These are phyloP conservation scores for Diplodus sargus DNA, from an alignment of 2,797 vertebrate species.

Conservation along the genomic window DNA sequence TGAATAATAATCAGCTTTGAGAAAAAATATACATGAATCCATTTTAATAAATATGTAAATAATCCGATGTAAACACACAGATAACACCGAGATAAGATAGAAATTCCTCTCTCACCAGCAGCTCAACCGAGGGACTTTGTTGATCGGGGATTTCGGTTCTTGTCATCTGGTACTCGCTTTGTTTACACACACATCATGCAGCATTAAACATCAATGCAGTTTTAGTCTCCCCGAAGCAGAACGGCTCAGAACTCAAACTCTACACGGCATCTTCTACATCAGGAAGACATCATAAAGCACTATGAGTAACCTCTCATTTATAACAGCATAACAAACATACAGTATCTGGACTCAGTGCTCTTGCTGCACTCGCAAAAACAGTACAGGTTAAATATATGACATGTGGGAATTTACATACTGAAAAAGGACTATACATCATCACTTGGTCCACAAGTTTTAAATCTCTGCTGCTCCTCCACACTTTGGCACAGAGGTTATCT, in stretches of 20 bases:
- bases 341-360: slow-evolving; percentile 13
- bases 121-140: slow-evolving; percentile 34
- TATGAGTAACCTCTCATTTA: slow-evolving; percentile 24
- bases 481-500: slow-evolving; percentile 40
- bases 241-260: slow-evolving; percentile 29
- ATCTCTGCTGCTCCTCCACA: slow-evolving; percentile 2
- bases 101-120: slow-evolving; percentile 44
- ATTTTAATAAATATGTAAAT: slow-evolving; percentile 59
- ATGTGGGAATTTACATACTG: slow-evolving; percentile 40
- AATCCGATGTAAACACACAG: slow-evolving; percentile 62
- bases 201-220: slow-evolving; percentile 60
- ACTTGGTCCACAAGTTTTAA: slow-evolving; percentile 10
- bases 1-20: slow-evolving; percentile 57
- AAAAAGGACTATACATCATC: slow-evolving; percentile 51
- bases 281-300: slow-evolving; percentile 63
- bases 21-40: slow-evolving; percentile 35
- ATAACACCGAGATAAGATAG: slow-evolving; percentile 55
- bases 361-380: slow-evolving; percentile 51
- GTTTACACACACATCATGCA: slow-evolving; percentile 68
- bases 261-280: slow-evolving; percentile 41
- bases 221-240: slow-evolving; percentile 32
- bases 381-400: slow-evolving; percentile 58
- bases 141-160: slow-evolving; percentile 47
- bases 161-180: slow-evolving; percentile 37
- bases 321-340: slow-evolving; percentile 42